phyloP scores from a whole-genome alignment of 2,888 invertebrate species.

The Euzetes globulus region DNA sequence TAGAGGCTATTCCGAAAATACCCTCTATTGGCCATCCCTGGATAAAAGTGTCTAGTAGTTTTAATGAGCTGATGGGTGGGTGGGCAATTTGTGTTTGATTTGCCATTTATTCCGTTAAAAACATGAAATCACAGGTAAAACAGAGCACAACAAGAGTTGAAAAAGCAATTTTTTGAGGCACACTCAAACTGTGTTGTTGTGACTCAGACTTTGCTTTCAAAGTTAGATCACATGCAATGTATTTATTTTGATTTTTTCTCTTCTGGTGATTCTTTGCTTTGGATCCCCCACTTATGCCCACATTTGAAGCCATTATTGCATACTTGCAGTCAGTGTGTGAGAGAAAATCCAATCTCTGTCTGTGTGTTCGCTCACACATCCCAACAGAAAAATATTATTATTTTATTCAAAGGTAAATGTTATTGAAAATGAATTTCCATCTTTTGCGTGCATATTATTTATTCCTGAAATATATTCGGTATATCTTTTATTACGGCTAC shows the following conservation, averaged over 20 bases:
- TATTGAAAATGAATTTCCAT: slow-evolving; percentile 27
- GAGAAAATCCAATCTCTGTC: background rate
- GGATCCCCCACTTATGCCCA: background rate
- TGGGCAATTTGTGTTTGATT: too few relatives aligned
- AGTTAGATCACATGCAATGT: slow-evolving; percentile 16
- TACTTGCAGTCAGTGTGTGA: too few relatives aligned
- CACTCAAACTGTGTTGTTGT: too few relatives aligned
- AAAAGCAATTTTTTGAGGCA: too few relatives aligned
- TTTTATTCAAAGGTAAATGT: slow-evolving; percentile 28
- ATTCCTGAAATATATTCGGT: background rate
- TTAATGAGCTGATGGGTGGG: too few relatives aligned
- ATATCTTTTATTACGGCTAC: background rate
- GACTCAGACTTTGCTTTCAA: background rate
- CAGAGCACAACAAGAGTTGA: too few relatives aligned
- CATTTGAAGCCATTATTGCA: background rate
- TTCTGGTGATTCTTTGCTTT: background rate
- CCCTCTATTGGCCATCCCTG: too few relatives aligned
- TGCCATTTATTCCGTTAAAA: too few relatives aligned
- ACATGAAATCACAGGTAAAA: too few relatives aligned
- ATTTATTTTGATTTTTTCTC: slow-evolving; percentile 38
- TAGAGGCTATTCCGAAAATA: too few relatives aligned
- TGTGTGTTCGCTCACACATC: slow-evolving; percentile 38
- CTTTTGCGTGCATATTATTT: slow-evolving; percentile 22
- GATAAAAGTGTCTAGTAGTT: too few relatives aligned
- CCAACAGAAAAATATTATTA: slow-evolving; percentile 23